These are phyloP conservation scores for Morpho achilles DNA, from an alignment of 2,888 invertebrate genomes.

Conservation along the genomic window DNA sequence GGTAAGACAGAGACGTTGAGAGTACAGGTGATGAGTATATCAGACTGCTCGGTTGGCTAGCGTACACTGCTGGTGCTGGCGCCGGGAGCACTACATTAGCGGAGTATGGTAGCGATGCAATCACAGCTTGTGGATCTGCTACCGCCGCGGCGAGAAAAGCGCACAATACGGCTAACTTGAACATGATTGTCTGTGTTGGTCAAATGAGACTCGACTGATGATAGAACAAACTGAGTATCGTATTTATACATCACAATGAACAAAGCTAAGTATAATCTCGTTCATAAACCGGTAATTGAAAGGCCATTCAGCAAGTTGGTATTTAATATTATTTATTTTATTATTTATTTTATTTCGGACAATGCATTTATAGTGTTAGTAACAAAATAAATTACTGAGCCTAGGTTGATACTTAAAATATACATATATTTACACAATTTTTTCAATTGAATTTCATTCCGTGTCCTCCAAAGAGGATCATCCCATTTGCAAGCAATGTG, in stretches of 20 bases:
- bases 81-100: constrained; percentile 18
- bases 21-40: constrained; percentile 35
- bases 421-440: too few species aligned
- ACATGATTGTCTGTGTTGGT: constrained; percentile 38
- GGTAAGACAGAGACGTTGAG: constrained; percentile 32
- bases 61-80: constrained; percentile 26
- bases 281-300: constrained; percentile 63
- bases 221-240: constrained; percentile 34
- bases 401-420: too few species aligned
- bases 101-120: constrained; percentile 17
- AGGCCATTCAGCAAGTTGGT: constrained; percentile 59
- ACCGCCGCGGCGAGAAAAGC: constrained; percentile 67
- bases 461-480: too few species aligned
- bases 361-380: too few species aligned
- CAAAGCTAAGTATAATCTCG: constrained; percentile 59
- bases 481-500: too few species aligned
- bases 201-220: constrained; percentile 30
- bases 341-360: too few species aligned
- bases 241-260: constrained; percentile 64
- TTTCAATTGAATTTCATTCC: too few species aligned
- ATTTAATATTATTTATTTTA: constrained; percentile 42
- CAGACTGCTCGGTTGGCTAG: constrained; percentile 38
- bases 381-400: too few species aligned
- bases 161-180: constrained; percentile 65
- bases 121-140: constrained; percentile 43